Conservation (phyloP, 2,888 invertebrate species). For the Harpalus rufipes region DNA sequence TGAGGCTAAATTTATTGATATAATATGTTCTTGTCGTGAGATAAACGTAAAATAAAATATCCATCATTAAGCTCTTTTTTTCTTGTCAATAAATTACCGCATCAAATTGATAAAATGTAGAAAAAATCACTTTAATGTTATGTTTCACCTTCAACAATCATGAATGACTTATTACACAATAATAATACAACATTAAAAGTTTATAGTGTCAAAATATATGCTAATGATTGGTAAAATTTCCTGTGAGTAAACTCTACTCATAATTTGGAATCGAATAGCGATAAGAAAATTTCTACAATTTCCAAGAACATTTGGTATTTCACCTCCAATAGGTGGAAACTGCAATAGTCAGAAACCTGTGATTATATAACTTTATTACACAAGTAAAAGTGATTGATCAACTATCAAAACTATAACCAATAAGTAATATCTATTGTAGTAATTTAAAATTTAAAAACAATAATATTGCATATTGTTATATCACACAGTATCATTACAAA, state of each 20-base stretch:
- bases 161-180: neutral
- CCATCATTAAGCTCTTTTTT: too few relatives aligned
- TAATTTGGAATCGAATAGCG: neutral
- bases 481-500: conserved; percentile 17
- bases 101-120: too few relatives aligned
- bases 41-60: too few relatives aligned
- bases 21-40: too few relatives aligned
- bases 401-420: neutral
- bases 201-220: neutral
- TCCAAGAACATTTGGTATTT: neutral
- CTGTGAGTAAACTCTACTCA: neutral
- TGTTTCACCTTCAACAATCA: neutral
- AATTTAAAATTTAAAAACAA: conserved; percentile 14
- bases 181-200: neutral
- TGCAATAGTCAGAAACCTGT: neutral
- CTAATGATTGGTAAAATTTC: conserved; percentile 17
- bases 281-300: neutral
- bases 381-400: conserved; percentile 40
- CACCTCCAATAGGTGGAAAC: neutral
- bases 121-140: neutral
- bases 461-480: conserved; percentile 24
- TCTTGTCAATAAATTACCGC: too few relatives aligned
- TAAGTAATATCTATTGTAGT: neutral
- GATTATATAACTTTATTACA: conserved; percentile 8
- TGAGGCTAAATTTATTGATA: too few relatives aligned